Evolutionary conservation across 2,113 vertebrate species (phyloP).

Genomic region (Chloropsis cyanopogon): DNA sequence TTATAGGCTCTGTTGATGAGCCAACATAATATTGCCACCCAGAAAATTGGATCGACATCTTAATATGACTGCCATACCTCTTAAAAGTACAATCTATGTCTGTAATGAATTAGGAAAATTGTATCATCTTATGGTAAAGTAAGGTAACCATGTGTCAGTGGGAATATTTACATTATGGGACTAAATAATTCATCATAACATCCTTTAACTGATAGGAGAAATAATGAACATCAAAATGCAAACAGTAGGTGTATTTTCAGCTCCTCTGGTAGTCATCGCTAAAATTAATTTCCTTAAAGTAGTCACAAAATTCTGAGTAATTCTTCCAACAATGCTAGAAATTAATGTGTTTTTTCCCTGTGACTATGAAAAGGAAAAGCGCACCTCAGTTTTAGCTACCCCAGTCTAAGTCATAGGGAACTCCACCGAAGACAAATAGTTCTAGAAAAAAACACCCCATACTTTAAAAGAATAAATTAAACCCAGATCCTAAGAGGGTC

Average conservation of each 20-base stretch:
- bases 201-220: constrained; percentile 4
- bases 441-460: background rate
- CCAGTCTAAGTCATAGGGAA: background rate
- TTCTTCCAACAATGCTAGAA: background rate
- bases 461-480: background rate
- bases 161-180: background rate
- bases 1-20: background rate
- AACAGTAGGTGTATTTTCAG: background rate
- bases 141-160: background rate
- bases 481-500: background rate
- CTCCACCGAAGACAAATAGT: background rate
- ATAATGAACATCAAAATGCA: background rate
- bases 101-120: background rate
- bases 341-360: background rate
- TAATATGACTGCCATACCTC: background rate
- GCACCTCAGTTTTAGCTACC: background rate
- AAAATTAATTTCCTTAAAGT: background rate
- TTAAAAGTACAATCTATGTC: background rate
- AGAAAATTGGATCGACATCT: background rate
- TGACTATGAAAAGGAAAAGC: background rate
- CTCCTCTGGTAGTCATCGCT: background rate
- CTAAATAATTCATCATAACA: background rate
- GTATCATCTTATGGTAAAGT: background rate
- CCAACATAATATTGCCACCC: background rate
- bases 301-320: background rate